phyloP scores from a whole-genome alignment of 2,888 invertebrate species.

The Sarcophaga variegata region DNA sequence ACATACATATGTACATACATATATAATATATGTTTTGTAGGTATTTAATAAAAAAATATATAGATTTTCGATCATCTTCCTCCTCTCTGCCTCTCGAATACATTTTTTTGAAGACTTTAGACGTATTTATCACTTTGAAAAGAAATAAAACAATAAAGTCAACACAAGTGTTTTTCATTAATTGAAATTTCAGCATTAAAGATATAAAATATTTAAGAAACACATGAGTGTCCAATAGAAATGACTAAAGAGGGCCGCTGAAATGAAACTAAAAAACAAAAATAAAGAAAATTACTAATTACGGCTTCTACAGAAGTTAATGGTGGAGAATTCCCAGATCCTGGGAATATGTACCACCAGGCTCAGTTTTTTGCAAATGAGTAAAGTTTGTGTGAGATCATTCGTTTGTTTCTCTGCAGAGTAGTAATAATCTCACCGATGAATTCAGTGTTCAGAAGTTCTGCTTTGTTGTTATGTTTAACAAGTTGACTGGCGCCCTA shows the following conservation, averaged over 20 bases:
- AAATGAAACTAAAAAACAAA: too few relatives aligned
- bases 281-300: too few relatives aligned
- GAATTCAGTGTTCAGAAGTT: too few relatives aligned
- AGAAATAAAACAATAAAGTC: conserved; percentile 49
- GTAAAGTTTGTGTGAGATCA: too few relatives aligned
- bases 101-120: not conserved
- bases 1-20: not conserved
- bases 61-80: conserved; percentile 20
- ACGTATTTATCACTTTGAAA: conserved; percentile 52
- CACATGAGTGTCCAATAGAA: conserved; percentile 16
- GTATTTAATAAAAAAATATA: conserved; percentile 21
- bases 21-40: conserved; percentile 9
- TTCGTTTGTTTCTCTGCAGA: too few relatives aligned
- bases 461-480: too few relatives aligned
- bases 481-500: too few relatives aligned
- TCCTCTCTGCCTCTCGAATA: conserved; percentile 9
- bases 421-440: too few relatives aligned
- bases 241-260: not conserved
- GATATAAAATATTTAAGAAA: conserved; percentile 51
- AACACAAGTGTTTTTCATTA: conserved; percentile 70
- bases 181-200: conserved; percentile 69
- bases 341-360: too few relatives aligned
- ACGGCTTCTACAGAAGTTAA: too few relatives aligned
- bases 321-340: too few relatives aligned
- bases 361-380: too few relatives aligned